Evolutionary conservation across 2,888 invertebrate species (phyloP), one percentile per base, ranked within the genome.

Genomic region (Octonoba sinensis): DNA sequence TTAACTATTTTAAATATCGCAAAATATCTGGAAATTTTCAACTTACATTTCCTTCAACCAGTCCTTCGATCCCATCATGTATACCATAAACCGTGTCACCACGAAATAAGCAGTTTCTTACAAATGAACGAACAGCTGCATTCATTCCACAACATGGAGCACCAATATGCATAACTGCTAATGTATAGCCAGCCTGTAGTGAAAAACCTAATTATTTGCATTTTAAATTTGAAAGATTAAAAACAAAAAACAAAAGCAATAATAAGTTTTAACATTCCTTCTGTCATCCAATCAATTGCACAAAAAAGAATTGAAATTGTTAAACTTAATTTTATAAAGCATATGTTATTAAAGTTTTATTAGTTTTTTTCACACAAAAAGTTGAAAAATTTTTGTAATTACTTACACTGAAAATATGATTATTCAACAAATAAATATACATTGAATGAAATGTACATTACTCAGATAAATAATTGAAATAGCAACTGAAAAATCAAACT

Each of bases 131-230:
- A 64, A 99, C 97, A 0, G 97, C 97, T 3, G 99, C 97, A 89
- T 99, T 99, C 97, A 99, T 98, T 82, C 99, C 99, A 89, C 99
- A 98, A 60, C 98, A 96, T 0, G 99, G 99, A 24, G 99, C 98
- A 83, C 99, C 99, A 84, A 99, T 94, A 89, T 98, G 97, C 93
- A 99, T 95, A 60, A 99, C 94, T 22, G 93, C 99, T 84, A 98
- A 89, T 47, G 93, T 95, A 86, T 93, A 93, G 12, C 94, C 94
- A 89, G 74, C 74, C 85, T 82, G 22, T n/a, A 54, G 75, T n/a
- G 88, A 86, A 75, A 83, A 84, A 84, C 82, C 72, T n/a, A 8
- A n/a, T 65, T 11, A 36, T 36, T 6, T 77, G n/a, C 11, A 47
- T 16, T 56, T 56, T 24, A 13, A 13, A 69, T 36, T 3, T 12